Evolutionary conservation across 2,888 invertebrate species (phyloP).

Genomic region (Trisateles emortualis): DNA sequence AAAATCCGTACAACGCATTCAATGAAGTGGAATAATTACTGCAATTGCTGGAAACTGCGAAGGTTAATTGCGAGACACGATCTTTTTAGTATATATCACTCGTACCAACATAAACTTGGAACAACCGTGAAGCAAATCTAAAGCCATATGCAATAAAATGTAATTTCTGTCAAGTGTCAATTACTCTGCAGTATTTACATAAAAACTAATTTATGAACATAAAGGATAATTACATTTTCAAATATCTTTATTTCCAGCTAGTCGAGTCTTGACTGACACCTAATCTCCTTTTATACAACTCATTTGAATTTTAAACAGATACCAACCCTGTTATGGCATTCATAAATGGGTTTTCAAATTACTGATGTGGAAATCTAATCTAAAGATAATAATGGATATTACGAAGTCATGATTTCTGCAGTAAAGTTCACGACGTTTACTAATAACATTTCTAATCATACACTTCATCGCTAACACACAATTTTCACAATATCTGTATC

Average conservation of each 20-base stretch:
- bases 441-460: slow-evolving; percentile 50
- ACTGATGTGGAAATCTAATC: slow-evolving; percentile 46
- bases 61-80: slow-evolving; percentile 41
- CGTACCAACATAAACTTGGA: slow-evolving; percentile 9
- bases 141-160: background rate
- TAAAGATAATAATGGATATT: slow-evolving; percentile 49
- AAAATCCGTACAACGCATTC: slow-evolving; percentile 18
- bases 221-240: slow-evolving; percentile 2
- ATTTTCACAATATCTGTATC: slow-evolving; percentile 34
- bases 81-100: slow-evolving; percentile 36
- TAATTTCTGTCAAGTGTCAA: background rate
- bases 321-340: slow-evolving; percentile 25
- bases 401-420: slow-evolving; percentile 46
- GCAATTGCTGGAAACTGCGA: slow-evolving; percentile 30
- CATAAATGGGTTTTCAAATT: slow-evolving; percentile 43
- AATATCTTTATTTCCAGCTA: background rate
- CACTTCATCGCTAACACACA: slow-evolving; percentile 48
- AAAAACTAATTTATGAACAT: background rate
- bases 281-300: slow-evolving; percentile 7
- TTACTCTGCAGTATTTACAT: background rate
- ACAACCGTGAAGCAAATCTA: slow-evolving; percentile 1
- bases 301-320: slow-evolving; percentile 34
- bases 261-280: slow-evolving; percentile 1
- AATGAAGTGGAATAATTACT: slow-evolving; percentile 37
- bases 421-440: slow-evolving; percentile 50